These are phyloP conservation scores for Parnassius apollo DNA, from an alignment of 2,888 invertebrate species.

Conservation along the genomic window DNA sequence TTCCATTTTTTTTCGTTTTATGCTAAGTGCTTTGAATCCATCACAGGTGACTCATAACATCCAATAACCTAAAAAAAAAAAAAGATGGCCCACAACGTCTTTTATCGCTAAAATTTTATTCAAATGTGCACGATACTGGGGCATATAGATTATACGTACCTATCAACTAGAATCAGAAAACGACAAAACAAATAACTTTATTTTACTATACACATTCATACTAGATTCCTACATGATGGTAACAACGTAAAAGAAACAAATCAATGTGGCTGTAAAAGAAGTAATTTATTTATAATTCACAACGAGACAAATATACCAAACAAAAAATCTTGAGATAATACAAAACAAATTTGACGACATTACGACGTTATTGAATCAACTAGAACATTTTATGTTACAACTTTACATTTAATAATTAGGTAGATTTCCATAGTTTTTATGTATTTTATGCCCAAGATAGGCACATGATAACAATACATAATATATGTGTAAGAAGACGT, in stretches of 20 bases:
- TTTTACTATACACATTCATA: too few species aligned
- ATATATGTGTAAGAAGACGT: slow-evolving; percentile 52
- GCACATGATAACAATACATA: slow-evolving; percentile 38
- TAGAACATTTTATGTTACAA: slow-evolving; percentile 51
- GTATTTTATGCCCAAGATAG: slow-evolving; percentile 48
- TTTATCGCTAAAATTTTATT: too few species aligned
- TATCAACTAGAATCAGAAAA: too few species aligned
- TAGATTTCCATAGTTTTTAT: slow-evolving; percentile 43
- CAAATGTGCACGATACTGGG: too few species aligned
- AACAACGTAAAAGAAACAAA: slow-evolving; percentile 27
- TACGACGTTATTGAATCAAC: slow-evolving; percentile 27
- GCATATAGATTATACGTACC: too few species aligned
- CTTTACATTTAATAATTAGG: slow-evolving; percentile 43
- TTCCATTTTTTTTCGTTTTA: too few species aligned
- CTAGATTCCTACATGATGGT: too few species aligned
- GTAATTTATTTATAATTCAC: slow-evolving; percentile 79
- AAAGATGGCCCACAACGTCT: too few species aligned
- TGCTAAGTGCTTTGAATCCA: too few species aligned
- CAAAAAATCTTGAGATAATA: slow-evolving; percentile 60
- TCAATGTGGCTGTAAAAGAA: slow-evolving; percentile 67
- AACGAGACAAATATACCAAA: slow-evolving; percentile 70
- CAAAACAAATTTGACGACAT: slow-evolving; percentile 46
- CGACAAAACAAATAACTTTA: too few species aligned
- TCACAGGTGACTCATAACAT: too few species aligned
- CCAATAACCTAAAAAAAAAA: too few species aligned